Conservation (phyloP, 2,113 vertebrate species). For the Trinectes maculatus region DNA sequence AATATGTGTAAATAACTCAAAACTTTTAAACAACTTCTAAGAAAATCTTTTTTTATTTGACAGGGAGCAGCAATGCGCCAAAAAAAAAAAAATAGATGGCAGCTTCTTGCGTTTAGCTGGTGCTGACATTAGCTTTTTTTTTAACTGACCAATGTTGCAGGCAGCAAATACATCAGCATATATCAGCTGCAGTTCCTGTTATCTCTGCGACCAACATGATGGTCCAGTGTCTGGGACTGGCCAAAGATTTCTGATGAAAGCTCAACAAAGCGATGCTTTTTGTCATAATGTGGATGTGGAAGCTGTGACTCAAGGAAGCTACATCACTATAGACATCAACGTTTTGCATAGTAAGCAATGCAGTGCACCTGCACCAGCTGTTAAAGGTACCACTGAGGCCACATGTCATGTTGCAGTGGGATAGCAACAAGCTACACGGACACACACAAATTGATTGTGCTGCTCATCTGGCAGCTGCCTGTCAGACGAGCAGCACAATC, state of each 20-base stretch:
- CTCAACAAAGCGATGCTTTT: too few relatives aligned
- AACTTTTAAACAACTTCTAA: too few relatives aligned
- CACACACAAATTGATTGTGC: slow-evolving; percentile 35
- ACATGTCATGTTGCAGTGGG: neutral
- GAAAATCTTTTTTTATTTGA: neutral
- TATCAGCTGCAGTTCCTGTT: too few relatives aligned
- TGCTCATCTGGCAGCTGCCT: too few relatives aligned
- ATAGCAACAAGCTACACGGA: slow-evolving; percentile 1
- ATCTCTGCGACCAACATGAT: neutral
- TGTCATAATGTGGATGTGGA: neutral
- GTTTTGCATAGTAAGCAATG: neutral
- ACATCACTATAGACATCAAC: neutral
- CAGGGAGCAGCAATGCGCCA: neutral
- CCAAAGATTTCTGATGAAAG: neutral
- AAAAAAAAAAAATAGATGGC: neutral
- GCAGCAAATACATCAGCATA: too few relatives aligned
- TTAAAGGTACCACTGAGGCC: slow-evolving; percentile 6
- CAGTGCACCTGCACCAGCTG: neutral
- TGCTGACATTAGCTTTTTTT: neutral
- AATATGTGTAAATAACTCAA: too few relatives aligned
- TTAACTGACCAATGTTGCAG: too few relatives aligned
- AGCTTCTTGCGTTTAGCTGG: neutral
- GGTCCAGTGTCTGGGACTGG: neutral
- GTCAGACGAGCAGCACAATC: slow-evolving; percentile 64
- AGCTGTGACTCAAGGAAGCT: neutral